Percentiles rank a stretch among this genome's conserved stretches.
phyloP scores from a whole-genome alignment of 2,888 invertebrate species.

The Heliconius sara region DNA sequence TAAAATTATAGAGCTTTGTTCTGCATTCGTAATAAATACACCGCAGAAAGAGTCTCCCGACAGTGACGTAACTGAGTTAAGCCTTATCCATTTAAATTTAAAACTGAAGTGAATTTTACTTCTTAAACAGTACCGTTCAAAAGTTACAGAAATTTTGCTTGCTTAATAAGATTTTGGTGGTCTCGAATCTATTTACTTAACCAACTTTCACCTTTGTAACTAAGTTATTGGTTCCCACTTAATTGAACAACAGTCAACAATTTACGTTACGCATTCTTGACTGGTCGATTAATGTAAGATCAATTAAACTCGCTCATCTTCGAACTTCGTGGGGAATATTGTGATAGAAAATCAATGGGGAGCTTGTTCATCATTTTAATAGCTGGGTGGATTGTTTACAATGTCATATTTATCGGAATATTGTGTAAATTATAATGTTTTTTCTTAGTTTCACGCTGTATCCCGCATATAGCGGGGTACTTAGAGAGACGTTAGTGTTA shows the following conservation, averaged over 20 bases:
- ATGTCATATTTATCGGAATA: conserved; percentile 4
- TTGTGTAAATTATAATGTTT: background rate
- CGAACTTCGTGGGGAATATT: conserved; percentile 47
- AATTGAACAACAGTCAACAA: conserved; percentile 64
- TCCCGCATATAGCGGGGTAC: background rate
- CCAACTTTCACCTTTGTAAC: conserved; percentile 72
- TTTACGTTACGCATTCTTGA: conserved; percentile 67
- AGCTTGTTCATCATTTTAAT: conserved; percentile 18
- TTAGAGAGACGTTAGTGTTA: background rate
- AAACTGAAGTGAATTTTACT: conserved; percentile 61
- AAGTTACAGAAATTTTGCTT: conserved; percentile 73
- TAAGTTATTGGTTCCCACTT: conserved; percentile 69
- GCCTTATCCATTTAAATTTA: conserved; percentile 55
- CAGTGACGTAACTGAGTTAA: conserved; percentile 52
- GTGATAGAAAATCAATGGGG: conserved; percentile 28
- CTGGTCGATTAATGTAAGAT: conserved; percentile 52
- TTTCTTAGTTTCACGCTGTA: background rate
- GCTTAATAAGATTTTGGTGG: conserved; percentile 77
- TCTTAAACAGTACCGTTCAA: conserved; percentile 69
- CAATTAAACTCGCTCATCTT: conserved; percentile 49
- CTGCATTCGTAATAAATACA: conserved; percentile 27
- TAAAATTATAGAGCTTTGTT: background rate
- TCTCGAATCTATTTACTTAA: conserved; percentile 72
- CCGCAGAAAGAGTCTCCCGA: conserved; percentile 29
- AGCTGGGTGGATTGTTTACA: background rate